Percentiles rank a stretch among this genome's conserved stretches.
These are phyloP conservation scores for Stegodyphus mimosarum DNA, from an alignment of 1,140 invertebrate genomes.

Conservation along the genomic window DNA sequence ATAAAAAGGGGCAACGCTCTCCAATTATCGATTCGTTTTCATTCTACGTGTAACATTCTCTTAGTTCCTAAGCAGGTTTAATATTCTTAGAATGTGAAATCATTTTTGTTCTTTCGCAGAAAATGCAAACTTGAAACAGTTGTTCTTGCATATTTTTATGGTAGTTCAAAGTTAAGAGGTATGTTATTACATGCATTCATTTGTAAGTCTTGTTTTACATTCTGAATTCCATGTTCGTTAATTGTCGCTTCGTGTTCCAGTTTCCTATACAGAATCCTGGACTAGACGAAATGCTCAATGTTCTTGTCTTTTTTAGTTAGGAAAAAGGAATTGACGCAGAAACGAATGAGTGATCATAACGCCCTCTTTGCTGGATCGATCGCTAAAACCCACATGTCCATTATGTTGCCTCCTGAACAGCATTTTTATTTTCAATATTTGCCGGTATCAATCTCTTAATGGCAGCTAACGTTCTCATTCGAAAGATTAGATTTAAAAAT, in stretches of 20 bases:
- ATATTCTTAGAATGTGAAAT: too few species aligned
- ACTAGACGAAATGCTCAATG: background rate
- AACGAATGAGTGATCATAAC: too few species aligned
- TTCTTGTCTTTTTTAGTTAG: too few species aligned
- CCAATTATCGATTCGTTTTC: too few species aligned
- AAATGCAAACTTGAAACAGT: too few species aligned
- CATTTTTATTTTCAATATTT: background rate
- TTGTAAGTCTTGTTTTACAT: background rate
- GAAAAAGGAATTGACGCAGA: too few species aligned
- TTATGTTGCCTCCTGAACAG: background rate
- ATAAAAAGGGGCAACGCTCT: too few species aligned
- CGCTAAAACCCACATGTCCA: background rate
- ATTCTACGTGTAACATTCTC: too few species aligned
- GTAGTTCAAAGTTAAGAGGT: background rate
- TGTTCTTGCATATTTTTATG: too few species aligned
- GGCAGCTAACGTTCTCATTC: background rate
- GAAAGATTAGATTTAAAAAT: slow-evolving; percentile 3
- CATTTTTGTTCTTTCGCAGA: too few species aligned
- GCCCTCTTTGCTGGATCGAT: too few species aligned
- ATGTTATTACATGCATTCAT: background rate
- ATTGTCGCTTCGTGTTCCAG: background rate
- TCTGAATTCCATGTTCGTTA: background rate
- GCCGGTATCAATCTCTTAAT: slow-evolving; percentile 1
- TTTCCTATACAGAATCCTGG: background rate
- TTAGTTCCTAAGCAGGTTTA: too few species aligned